A percentile compares a stretch with the other conserved stretches of the same genome.
These are phyloP conservation scores for Prunella strophiata DNA, from an alignment of 2,797 vertebrate species.

Conservation along the genomic window DNA sequence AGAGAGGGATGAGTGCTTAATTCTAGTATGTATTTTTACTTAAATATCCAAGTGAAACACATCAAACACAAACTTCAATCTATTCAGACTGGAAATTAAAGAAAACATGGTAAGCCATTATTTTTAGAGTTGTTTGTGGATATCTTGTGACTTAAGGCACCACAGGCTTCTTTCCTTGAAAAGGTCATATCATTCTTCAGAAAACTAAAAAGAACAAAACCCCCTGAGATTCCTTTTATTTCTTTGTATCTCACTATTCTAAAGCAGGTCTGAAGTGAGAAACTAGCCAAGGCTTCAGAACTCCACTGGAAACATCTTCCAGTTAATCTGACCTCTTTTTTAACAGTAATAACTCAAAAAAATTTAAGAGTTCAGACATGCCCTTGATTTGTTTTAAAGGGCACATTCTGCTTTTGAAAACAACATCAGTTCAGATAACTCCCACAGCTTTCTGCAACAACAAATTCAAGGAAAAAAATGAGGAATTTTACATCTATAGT, in stretches of 20 bases:
- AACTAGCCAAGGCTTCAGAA: slow-evolving; percentile 37
- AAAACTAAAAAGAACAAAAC: slow-evolving; percentile 21
- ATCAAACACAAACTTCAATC: not conserved
- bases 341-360: slow-evolving; percentile 40
- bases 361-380: slow-evolving; percentile 25
- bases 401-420: slow-evolving; percentile 58
- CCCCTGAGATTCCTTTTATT: slow-evolving; percentile 37
- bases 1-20: not conserved
- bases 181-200: slow-evolving; percentile 48
- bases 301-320: slow-evolving; percentile 50
- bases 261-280: slow-evolving; percentile 58
- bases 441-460: slow-evolving; percentile 33
- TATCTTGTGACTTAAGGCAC: slow-evolving; percentile 27
- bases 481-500: not conserved
- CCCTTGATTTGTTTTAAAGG: slow-evolving; percentile 65
- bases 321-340: slow-evolving; percentile 62
- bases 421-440: slow-evolving; percentile 51
- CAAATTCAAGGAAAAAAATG: not conserved
- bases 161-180: not conserved
- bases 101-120: not conserved
- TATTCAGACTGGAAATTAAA: slow-evolving; percentile 18
- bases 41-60: not conserved
- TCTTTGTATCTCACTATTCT: slow-evolving; percentile 34
- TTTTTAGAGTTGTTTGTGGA: slow-evolving; percentile 15
- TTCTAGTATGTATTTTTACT: not conserved